Percentiles rank a stretch among this genome's conserved stretches.
Conservation (phyloP, 2,888 invertebrate species). For the Apamea anceps region DNA sequence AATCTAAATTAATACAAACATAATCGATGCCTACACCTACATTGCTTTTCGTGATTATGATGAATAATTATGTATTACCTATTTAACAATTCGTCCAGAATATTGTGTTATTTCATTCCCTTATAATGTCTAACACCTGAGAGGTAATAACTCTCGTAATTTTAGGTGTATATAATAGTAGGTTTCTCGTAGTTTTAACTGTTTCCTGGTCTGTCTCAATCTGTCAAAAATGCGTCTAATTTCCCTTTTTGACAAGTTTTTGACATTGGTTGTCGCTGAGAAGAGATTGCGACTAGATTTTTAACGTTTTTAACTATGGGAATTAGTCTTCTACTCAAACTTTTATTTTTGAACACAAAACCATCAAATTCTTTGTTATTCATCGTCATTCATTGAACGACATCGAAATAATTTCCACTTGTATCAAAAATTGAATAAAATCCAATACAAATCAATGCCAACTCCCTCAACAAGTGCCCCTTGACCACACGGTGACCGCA, state of each 20-base stretch:
- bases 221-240: background rate
- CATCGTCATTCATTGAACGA: background rate
- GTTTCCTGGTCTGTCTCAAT: background rate
- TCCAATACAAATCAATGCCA: conserved; percentile 37
- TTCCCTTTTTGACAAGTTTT: background rate
- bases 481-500: conserved; percentile 42
- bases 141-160: background rate
- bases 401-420: background rate
- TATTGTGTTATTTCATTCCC: background rate
- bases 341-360: background rate
- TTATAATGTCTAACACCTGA: background rate
- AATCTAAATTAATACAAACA: conserved; percentile 1
- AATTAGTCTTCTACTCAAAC: background rate
- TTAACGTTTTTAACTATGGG: too few relatives aligned
- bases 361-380: background rate
- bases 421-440: conserved; percentile 11
- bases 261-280: background rate
- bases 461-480: conserved; percentile 64
- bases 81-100: background rate
- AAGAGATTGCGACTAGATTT: too few relatives aligned
- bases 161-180: too few relatives aligned
- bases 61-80: background rate
- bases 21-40: background rate
- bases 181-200: too few relatives aligned
- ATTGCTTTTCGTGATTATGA: background rate